A percentile compares a stretch with the other conserved stretches of the same genome.
Conservation (phyloP, 2,888 invertebrate genomes). For the Anagyrus pseudococci region DNA sequence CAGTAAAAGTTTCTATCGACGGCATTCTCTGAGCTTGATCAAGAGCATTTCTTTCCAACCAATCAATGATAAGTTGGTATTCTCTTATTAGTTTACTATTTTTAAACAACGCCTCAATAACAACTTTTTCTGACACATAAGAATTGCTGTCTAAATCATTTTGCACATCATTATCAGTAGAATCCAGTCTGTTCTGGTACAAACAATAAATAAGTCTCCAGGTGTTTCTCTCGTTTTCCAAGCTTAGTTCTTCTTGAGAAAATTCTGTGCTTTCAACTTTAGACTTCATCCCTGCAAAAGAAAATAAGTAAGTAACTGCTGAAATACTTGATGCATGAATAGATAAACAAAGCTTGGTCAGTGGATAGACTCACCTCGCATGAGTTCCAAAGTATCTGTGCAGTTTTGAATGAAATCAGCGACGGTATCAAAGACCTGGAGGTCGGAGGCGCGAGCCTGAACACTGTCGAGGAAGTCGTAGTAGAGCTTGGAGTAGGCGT, state of each 20-base stretch:
- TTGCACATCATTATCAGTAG: constrained; percentile 46
- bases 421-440: constrained; percentile 69
- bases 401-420: constrained; percentile 71
- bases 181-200: constrained; percentile 78
- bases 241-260: constrained; percentile 53
- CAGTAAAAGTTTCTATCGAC: constrained; percentile 77
- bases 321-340: too few relatives aligned
- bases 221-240: constrained; percentile 85
- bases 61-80: constrained; percentile 87
- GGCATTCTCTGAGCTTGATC: constrained; percentile 63
- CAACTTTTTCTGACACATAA: constrained; percentile 67
- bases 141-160: constrained; percentile 45
- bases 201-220: constrained; percentile 86
- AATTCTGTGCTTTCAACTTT: constrained; percentile 53
- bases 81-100: constrained; percentile 68
- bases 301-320: too few relatives aligned
- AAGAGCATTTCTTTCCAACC: constrained; percentile 85
- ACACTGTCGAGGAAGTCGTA: constrained; percentile 57
- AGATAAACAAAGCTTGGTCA: too few relatives aligned
- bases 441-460: constrained; percentile 51
- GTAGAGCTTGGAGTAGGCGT: constrained; percentile 51
- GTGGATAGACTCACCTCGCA: constrained; percentile 53
- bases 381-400: constrained; percentile 67
- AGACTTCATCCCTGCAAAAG: constrained; percentile 55
- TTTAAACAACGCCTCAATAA: constrained; percentile 68